Conservation (phyloP, 2,113 vertebrate genomes). For the Kobus ellipsiprymnus region DNA sequence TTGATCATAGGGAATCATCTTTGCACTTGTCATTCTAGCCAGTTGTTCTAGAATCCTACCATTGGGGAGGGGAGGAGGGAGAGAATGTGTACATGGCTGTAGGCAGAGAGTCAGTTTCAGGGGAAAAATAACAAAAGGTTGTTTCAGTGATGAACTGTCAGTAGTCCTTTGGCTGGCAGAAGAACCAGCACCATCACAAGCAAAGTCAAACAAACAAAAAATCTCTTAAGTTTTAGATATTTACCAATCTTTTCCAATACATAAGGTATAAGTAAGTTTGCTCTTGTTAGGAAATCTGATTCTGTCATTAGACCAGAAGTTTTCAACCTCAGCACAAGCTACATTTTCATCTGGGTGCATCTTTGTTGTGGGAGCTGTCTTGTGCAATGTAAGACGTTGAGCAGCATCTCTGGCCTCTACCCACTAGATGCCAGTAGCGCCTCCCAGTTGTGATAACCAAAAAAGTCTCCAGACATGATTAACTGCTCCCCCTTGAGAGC, state of each 20-base stretch:
- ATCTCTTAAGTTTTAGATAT: not conserved
- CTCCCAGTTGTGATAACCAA: not conserved
- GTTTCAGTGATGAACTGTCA: not conserved
- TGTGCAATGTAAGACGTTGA: not conserved
- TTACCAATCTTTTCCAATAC: not conserved
- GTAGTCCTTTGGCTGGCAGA: not conserved
- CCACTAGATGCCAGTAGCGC: not conserved
- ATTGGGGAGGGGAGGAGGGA: not conserved
- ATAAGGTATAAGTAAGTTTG: not conserved
- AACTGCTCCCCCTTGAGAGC: not conserved
- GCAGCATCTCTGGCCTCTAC: not conserved
- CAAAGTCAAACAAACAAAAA: not conserved
- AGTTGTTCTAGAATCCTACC: not conserved
- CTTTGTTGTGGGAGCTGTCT: not conserved
- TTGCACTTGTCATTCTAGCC: not conserved
- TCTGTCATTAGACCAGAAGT: not conserved
- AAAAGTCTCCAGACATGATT: not conserved
- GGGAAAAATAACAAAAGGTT: not conserved
- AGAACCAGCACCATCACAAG: not conserved
- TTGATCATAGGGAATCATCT: not conserved
- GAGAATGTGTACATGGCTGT: not conserved
- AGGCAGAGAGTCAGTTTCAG: not conserved
- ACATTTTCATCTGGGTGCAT: not conserved
- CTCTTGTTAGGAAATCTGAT: not conserved
- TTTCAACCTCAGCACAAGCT: not conserved